Evolutionary conservation across 2,797 vertebrate genomes (phyloP).

Genomic region (Protonibea diacanthus): DNA sequence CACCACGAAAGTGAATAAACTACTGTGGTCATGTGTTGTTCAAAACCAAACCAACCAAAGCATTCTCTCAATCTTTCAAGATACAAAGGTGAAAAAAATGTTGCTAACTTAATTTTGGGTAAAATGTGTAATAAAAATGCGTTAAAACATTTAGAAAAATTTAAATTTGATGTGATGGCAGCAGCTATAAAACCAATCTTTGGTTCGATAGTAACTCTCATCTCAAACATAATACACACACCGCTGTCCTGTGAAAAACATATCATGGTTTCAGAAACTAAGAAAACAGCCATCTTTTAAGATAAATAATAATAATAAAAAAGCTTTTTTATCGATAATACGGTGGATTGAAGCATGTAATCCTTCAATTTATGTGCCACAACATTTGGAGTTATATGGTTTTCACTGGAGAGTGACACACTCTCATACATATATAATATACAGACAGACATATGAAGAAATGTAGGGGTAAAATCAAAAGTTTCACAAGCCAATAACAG

Average conservation of each 20-base stretch:
- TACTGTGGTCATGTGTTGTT: neutral
- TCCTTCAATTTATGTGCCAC: neutral
- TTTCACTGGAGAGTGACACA: neutral
- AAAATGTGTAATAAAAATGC: neutral
- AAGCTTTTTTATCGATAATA: neutral
- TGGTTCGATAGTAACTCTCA: neutral
- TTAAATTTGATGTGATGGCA: neutral
- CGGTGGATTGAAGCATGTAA: neutral
- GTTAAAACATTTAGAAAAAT: neutral
- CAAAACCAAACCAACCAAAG: neutral
- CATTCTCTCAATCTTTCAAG: neutral
- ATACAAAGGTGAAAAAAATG: neutral
- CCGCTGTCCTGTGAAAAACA: neutral
- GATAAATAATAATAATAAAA: no score
- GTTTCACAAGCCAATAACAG: neutral
- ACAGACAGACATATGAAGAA: no score
- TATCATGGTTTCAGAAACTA: neutral
- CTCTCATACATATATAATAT: no score
- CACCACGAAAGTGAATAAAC: neutral
- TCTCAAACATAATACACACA: neutral
- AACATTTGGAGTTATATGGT: neutral
- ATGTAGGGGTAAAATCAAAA: no score
- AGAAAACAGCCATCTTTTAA: neutral
- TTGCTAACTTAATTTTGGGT: neutral
- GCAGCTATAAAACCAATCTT: no score